These are phyloP conservation scores for Drosophila guanche DNA, from an alignment of 1,140 invertebrate species.

Conservation along the genomic window DNA sequence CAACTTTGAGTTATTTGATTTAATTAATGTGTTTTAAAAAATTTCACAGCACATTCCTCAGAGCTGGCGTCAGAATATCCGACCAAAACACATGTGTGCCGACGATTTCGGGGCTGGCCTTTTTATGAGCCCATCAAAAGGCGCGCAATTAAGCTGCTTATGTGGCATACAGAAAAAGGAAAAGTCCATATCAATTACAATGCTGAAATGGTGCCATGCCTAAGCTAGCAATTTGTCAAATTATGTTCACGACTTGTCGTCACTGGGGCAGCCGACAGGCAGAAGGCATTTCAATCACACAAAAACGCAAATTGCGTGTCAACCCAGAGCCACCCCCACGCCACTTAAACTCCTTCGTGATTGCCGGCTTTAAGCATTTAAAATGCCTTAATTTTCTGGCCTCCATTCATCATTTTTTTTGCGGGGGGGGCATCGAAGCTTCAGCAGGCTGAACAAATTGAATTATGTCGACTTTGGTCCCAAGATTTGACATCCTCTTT, in stretches of 20 bases:
- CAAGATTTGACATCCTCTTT: conserved; percentile 30
- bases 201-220: not conserved
- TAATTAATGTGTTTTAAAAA: conserved; percentile 61
- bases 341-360: conserved; percentile 31
- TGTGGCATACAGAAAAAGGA: conserved; percentile 27
- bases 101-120: conserved; percentile 44
- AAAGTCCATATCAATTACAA: conserved; percentile 24
- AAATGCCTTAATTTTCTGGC: conserved; percentile 47
- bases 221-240: conserved; percentile 72
- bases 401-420: not conserved
- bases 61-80: not conserved
- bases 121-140: conserved; percentile 68
- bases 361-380: conserved; percentile 21
- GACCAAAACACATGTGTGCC: conserved; percentile 20
- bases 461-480: conserved; percentile 45
- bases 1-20: conserved; percentile 40
- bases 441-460: conserved; percentile 30
- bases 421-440: conserved; percentile 5
- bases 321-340: conserved; percentile 15
- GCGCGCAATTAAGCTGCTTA: conserved; percentile 72
- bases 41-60: conserved; percentile 21
- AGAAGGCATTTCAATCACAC: conserved; percentile 60
- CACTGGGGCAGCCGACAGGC: not conserved
- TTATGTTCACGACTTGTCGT: conserved; percentile 64
- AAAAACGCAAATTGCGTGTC: conserved; percentile 61